Evolutionary conservation across 1,140 invertebrate genomes (phyloP).

Genomic region (Trinorchestia longiramus): DNA sequence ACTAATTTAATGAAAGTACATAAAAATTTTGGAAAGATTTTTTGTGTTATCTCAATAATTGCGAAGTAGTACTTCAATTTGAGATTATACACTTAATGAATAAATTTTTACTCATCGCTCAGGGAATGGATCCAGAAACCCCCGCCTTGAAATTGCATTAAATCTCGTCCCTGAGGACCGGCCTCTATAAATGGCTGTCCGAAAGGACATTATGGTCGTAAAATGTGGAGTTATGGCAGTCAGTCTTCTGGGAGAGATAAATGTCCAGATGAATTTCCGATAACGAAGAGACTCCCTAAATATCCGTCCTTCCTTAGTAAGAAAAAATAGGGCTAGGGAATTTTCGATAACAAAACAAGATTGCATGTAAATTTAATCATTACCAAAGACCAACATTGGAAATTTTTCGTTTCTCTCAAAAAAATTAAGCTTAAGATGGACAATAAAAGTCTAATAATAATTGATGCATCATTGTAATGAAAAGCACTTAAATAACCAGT

Average conservation of each 20-base stretch:
- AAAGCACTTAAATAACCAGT: neutral
- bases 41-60: neutral
- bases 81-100: neutral
- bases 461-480: neutral
- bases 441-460: neutral
- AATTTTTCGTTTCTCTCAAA: neutral
- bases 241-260: neutral
- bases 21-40: neutral
- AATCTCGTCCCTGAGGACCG: neutral
- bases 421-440: neutral
- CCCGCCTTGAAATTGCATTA: neutral
- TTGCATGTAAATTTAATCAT: neutral
- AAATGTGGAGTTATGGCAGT: neutral
- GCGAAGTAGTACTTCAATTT: neutral
- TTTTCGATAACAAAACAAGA: neutral
- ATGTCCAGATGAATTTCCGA: slow-evolving; percentile 7
- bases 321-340: neutral
- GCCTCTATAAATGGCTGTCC: neutral
- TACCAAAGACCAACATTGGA: neutral
- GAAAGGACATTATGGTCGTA: neutral
- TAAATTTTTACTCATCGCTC: neutral
- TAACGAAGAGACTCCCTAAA: neutral
- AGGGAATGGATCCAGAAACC: neutral
- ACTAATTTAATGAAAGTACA: neutral
- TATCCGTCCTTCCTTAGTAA: neutral